Evolutionary conservation across 2,888 invertebrate species (phyloP).

Genomic region (Alcis repandata): DNA sequence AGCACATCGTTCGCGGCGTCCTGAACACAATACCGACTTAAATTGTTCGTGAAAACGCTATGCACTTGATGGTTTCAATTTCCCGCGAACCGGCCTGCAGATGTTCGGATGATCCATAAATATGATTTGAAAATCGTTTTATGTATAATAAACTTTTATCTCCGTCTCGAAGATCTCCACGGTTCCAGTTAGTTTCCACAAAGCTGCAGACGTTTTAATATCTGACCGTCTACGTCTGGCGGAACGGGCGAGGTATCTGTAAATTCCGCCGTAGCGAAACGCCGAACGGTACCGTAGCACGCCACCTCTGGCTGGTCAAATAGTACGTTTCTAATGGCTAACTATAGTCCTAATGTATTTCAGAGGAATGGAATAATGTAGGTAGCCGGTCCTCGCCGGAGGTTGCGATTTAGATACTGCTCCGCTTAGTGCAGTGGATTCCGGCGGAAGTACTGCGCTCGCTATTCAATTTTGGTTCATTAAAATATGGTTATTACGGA

Average conservation of each 20-base stretch:
- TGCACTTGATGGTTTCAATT: slow-evolving; percentile 84
- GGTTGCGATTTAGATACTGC: slow-evolving; percentile 76
- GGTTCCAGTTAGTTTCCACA: slow-evolving; percentile 79
- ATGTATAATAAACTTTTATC: slow-evolving; percentile 87
- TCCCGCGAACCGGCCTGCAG: slow-evolving; percentile 81
- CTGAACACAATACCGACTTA: slow-evolving; percentile 81
- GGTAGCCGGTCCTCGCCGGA: slow-evolving; percentile 62
- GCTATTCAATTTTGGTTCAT: slow-evolving; percentile 74
- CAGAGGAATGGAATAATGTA: slow-evolving; percentile 77
- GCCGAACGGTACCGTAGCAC: slow-evolving; percentile 77
- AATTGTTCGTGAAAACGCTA: slow-evolving; percentile 84
- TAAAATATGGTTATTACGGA: slow-evolving; percentile 62
- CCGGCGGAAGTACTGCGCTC: slow-evolving; percentile 60
- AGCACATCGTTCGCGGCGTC: slow-evolving; percentile 71
- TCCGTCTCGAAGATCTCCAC: slow-evolving; percentile 68
- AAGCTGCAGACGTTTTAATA: slow-evolving; percentile 84
- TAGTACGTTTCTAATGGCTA: slow-evolving; percentile 82
- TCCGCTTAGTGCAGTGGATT: slow-evolving; percentile 67
- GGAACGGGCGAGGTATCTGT: slow-evolving; percentile 73
- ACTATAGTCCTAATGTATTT: slow-evolving; percentile 85
- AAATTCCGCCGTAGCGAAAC: slow-evolving; percentile 78
- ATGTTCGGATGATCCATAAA: slow-evolving; percentile 82
- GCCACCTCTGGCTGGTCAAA: slow-evolving; percentile 83
- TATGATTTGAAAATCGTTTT: slow-evolving; percentile 86
- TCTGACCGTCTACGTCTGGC: slow-evolving; percentile 77